These are phyloP conservation scores for Hemicordylus capensis DNA, from an alignment of 2,113 vertebrate genomes.

Conservation along the genomic window DNA sequence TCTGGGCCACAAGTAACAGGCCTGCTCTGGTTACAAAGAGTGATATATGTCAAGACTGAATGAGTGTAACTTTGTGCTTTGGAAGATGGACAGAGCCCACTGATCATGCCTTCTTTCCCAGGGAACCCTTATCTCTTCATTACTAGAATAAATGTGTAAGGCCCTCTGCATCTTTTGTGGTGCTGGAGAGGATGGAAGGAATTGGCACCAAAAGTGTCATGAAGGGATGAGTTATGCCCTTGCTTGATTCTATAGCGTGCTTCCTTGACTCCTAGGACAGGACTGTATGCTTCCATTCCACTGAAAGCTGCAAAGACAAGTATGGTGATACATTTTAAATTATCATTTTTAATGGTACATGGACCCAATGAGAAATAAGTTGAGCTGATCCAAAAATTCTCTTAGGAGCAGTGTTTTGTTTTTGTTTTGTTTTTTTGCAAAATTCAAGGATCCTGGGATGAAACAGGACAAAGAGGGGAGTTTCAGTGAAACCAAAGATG, in stretches of 20 bases:
- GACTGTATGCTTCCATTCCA: neutral
- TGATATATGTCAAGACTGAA: neutral
- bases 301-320: neutral
- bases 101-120: neutral
- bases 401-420: no score
- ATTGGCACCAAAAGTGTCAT: neutral
- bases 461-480: no score
- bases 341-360: neutral
- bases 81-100: neutral
- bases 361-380: no score
- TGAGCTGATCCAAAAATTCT: no score
- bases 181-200: neutral
- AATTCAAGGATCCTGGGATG: no score
- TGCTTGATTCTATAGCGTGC: neutral
- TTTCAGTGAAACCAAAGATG: no score
- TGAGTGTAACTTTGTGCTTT: neutral
- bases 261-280: neutral
- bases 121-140: neutral
- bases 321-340: neutral
- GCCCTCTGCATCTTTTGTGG: neutral
- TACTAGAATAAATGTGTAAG: neutral
- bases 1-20: neutral
- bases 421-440: no score
- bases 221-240: neutral
- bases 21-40: neutral